phyloP scores from a whole-genome alignment of 2,888 invertebrate species.

The Hydrotaea cyrtoneurina region DNA sequence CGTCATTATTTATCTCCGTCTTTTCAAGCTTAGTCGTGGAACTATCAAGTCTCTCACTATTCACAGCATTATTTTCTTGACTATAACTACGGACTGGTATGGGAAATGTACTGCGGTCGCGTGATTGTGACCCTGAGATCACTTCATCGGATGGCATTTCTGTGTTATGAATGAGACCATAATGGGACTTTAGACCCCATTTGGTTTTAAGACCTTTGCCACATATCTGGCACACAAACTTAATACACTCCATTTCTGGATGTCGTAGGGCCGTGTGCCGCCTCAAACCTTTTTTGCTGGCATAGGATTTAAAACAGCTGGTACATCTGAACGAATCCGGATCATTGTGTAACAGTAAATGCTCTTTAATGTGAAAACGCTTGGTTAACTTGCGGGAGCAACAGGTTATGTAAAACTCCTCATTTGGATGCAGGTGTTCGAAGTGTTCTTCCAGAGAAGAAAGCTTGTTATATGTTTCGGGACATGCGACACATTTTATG shows the following conservation, averaged over 20 bases:
- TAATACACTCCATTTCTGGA: constrained; percentile 64
- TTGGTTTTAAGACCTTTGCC: constrained; percentile 68
- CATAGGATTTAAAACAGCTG: constrained; percentile 65
- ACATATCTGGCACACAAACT: constrained; percentile 69
- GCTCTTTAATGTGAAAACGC: constrained; percentile 69
- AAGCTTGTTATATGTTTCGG: constrained; percentile 58
- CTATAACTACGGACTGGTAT: too few species aligned
- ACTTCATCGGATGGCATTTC: constrained; percentile 51
- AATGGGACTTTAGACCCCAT: constrained; percentile 62
- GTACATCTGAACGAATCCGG: constrained; percentile 69
- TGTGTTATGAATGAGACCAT: constrained; percentile 63
- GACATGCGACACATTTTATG: not conserved
- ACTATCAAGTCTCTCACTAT: too few species aligned
- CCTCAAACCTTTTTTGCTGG: constrained; percentile 62
- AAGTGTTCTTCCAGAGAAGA: constrained; percentile 68
- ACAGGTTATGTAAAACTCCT: constrained; percentile 67
- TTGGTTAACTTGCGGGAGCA: constrained; percentile 69
- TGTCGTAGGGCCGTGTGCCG: constrained; percentile 63
- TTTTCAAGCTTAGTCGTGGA: too few species aligned
- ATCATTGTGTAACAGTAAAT: constrained; percentile 69
- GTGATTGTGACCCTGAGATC: too few species aligned
- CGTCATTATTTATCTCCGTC: too few species aligned
- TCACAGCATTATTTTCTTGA: too few species aligned
- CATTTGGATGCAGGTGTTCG: constrained; percentile 60
- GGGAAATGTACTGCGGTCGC: too few species aligned